These are phyloP conservation scores for Nomia melanderi DNA, from an alignment of 1,140 invertebrate genomes.

Conservation along the genomic window DNA sequence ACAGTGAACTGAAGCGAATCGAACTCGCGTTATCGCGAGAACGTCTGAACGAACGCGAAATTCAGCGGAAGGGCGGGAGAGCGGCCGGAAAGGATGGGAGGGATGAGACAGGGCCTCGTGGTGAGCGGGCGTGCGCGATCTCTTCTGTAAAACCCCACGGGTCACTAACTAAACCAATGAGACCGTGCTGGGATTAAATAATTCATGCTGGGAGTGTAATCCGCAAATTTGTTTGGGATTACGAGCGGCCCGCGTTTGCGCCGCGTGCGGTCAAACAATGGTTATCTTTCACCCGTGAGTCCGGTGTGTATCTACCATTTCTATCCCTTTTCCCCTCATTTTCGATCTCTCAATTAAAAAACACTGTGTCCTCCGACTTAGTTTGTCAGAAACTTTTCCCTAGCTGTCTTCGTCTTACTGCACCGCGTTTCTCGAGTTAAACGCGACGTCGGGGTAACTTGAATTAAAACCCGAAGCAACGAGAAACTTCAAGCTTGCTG, in stretches of 20 bases:
- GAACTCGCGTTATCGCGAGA: neutral
- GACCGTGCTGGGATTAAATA: constrained; percentile 77
- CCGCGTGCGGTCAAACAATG: constrained; percentile 77
- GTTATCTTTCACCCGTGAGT: constrained; percentile 69
- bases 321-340: constrained; percentile 53
- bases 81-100: neutral
- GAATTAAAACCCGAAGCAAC: no score
- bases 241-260: constrained; percentile 69
- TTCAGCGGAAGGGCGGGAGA: neutral
- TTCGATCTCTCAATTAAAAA: constrained; percentile 65
- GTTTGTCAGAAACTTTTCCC: neutral
- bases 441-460: no score
- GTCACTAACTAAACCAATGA: constrained; percentile 77
- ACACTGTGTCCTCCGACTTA: neutral
- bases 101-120: constrained; percentile 43
- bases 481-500: no score
- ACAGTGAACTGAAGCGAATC: neutral
- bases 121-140: constrained; percentile 67
- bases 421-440: no score
- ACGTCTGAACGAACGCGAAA: neutral
- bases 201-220: constrained; percentile 78
- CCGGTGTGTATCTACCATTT: constrained; percentile 47
- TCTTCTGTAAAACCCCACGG: constrained; percentile 67
- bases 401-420: neutral
- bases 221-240: constrained; percentile 79